Evolutionary conservation across 2,797 vertebrate species (phyloP).

Genomic region (Melopsittacus undulatus): DNA sequence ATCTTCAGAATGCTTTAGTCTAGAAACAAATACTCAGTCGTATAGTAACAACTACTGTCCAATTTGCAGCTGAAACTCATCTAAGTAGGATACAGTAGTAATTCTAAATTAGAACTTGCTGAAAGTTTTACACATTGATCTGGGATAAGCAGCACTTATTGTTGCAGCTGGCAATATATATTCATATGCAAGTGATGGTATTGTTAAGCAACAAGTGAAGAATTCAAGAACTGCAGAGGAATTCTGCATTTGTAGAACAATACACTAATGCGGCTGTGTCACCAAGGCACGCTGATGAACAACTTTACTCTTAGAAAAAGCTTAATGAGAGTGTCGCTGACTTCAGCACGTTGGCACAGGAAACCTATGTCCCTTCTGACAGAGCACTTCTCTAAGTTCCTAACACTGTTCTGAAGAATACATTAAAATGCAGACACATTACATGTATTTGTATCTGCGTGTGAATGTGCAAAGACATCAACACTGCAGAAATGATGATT

Average conservation of each 20-base stretch:
- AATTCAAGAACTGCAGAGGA: background rate
- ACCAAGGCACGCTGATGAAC: background rate
- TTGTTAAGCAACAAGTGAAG: background rate
- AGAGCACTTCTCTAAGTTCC: background rate
- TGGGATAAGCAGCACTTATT: background rate
- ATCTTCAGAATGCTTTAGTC: background rate
- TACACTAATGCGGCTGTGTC: background rate
- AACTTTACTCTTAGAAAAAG: background rate
- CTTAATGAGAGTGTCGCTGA: background rate
- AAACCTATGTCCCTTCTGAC: background rate
- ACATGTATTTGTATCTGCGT: background rate
- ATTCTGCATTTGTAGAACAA: background rate
- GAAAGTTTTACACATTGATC: background rate
- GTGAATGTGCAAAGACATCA: background rate
- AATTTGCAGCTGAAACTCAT: background rate
- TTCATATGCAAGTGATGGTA: accelerated
- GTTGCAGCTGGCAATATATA: background rate
- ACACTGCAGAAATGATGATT: background rate
- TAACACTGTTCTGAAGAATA: background rate
- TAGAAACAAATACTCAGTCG: background rate
- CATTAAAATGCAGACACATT: background rate
- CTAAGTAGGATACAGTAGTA: background rate
- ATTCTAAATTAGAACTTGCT: background rate
- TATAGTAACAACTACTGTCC: background rate
- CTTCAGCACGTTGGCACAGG: background rate